These are phyloP conservation scores for Iselma pallidipennis DNA, from an alignment of 2,888 invertebrate species.

Conservation along the genomic window DNA sequence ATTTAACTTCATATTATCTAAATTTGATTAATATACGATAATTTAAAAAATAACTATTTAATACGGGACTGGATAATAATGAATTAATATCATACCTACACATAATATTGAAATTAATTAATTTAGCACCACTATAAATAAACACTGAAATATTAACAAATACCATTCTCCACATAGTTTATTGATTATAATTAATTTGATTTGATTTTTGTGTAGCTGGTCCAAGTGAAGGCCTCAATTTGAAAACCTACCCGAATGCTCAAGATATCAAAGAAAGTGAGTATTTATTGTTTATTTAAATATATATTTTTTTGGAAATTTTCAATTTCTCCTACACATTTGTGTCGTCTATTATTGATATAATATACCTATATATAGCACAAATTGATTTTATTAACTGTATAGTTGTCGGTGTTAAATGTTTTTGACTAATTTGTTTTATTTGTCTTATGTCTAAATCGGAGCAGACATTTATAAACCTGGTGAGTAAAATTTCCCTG, in stretches of 20 bases:
- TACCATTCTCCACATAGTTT: not conserved
- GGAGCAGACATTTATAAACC: slow-evolving; percentile 53
- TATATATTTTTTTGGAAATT: not conserved
- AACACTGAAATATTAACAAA: slow-evolving; percentile 2
- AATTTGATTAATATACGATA: not conserved
- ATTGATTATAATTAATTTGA: slow-evolving; percentile 1
- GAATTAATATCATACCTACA: not conserved
- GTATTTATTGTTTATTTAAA: slow-evolving; percentile 49
- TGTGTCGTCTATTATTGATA: slow-evolving; percentile 7
- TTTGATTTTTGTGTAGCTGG: slow-evolving; percentile 40
- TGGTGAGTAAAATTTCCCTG: slow-evolving; percentile 48
- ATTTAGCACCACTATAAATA: slow-evolving; percentile 3
- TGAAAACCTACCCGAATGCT: slow-evolving; percentile 76
- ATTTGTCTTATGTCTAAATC: slow-evolving; percentile 43
- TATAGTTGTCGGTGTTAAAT: slow-evolving; percentile 16
- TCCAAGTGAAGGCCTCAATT: slow-evolving; percentile 58
- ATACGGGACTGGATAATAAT: not conserved
- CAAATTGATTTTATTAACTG: slow-evolving; percentile 8
- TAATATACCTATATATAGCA: slow-evolving; percentile 11
- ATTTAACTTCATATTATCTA: not conserved
- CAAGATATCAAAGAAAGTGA: slow-evolving; percentile 86
- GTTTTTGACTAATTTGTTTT: slow-evolving; percentile 43
- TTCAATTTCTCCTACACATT: not conserved
- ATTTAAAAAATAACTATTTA: not conserved
- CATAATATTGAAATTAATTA: not conserved